These are phyloP conservation scores for Lacerta viridis DNA, from an alignment of 2,797 vertebrate species.

Conservation along the genomic window DNA sequence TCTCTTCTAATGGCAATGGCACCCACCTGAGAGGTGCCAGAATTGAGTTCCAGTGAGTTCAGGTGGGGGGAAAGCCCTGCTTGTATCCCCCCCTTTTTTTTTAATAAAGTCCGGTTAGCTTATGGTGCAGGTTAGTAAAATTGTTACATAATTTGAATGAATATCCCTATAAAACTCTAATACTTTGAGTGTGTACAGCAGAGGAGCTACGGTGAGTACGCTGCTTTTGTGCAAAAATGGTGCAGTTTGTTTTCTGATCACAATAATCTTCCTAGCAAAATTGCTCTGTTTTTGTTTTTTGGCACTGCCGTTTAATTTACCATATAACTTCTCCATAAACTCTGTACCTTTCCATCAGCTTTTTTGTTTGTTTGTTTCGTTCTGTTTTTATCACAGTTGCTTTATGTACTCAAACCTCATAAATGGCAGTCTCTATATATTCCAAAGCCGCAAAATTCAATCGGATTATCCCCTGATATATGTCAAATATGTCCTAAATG, in stretches of 20 bases:
- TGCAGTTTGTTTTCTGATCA: neutral
- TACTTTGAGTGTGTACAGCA: neutral
- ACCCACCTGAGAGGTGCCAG: no score
- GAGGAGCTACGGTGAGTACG: no score
- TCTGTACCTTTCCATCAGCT: constrained; percentile 39
- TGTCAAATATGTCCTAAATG: constrained; percentile 61
- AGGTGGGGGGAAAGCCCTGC: no score
- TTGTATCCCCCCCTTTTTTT: neutral
- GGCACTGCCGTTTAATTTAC: constrained; percentile 50
- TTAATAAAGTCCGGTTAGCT: neutral
- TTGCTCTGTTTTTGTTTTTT: constrained; percentile 43
- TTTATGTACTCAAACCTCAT: constrained; percentile 64
- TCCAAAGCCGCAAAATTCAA: constrained; percentile 67
- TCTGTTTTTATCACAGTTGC: constrained; percentile 39
- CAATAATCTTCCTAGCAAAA: constrained; percentile 18
- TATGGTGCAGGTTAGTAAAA: neutral
- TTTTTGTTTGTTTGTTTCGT: neutral
- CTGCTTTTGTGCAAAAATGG: neutral
- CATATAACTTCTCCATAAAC: constrained; percentile 51
- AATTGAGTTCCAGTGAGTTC: no score
- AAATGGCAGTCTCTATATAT: constrained; percentile 65
- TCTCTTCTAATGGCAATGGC: no score
- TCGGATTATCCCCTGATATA: constrained; percentile 64
- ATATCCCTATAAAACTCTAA: neutral
- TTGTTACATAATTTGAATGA: neutral